A percentile compares a stretch with the other conserved stretches of the same genome.
Conservation (phyloP, 2,888 invertebrate species). For the Phytoseiulus persimilis region DNA sequence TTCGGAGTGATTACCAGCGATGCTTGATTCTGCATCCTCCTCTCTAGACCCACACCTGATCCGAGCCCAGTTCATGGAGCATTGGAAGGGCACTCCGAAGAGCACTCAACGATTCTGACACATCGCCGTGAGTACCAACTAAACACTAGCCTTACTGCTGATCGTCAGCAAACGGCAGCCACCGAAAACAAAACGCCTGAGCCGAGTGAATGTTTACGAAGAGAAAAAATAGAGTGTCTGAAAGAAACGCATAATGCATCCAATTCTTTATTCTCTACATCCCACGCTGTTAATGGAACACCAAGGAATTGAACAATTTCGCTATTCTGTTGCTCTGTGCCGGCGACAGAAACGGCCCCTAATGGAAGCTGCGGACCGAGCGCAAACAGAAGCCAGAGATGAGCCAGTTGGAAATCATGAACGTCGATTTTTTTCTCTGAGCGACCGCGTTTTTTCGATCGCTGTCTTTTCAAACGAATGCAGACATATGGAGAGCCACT, state of each 20-base stretch:
- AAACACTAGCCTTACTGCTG: not conserved
- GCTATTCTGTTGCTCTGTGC: not conserved
- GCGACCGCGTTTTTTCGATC: not conserved
- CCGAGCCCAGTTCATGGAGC: not conserved
- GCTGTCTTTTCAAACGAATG: too few species aligned
- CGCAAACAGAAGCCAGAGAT: not conserved
- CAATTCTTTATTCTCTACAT: not conserved
- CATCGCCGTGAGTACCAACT: not conserved
- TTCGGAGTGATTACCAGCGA: not conserved
- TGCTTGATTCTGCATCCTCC: not conserved
- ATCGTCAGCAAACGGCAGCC: too few species aligned
- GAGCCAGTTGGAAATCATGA: not conserved
- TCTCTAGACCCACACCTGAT: not conserved
- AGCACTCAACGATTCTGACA: not conserved
- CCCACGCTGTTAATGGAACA: not conserved
- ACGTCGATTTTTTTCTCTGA: not conserved
- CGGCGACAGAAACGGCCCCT: not conserved
- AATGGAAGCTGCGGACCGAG: not conserved
- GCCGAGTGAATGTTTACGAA: not conserved
- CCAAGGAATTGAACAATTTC: not conserved
- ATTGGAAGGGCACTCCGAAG: not conserved
- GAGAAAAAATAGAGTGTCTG: not conserved
- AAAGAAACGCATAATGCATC: not conserved
- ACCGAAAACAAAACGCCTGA: not conserved
- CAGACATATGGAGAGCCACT: too few species aligned